Conservation (phyloP, 2,888 invertebrate genomes). For the Eledona agricola region DNA sequence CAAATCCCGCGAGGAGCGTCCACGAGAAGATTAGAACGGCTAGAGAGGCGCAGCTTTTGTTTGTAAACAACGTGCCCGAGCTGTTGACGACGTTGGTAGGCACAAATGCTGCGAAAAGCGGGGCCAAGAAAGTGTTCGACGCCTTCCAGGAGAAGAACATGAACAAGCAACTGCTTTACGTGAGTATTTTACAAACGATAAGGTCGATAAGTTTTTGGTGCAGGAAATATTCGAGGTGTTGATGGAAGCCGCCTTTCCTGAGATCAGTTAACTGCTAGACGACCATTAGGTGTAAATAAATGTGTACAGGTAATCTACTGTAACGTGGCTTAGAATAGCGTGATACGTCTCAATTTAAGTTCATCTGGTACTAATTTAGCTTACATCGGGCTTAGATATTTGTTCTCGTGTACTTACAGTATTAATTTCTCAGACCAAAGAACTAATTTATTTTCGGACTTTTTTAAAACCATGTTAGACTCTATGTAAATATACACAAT, state of each 20-base stretch:
- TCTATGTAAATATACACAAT: slow-evolving; percentile 13
- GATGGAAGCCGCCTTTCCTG: slow-evolving; percentile 66
- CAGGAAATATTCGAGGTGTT: slow-evolving; percentile 66
- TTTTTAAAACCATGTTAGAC: slow-evolving; percentile 2
- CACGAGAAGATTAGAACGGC: slow-evolving; percentile 76
- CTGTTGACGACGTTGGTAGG: slow-evolving; percentile 86
- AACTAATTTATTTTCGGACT: slow-evolving; percentile 13
- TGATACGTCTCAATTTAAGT: too few relatives aligned
- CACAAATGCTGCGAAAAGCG: slow-evolving; percentile 82
- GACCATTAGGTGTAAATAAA: slow-evolving; percentile 25
- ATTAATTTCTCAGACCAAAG: slow-evolving; percentile 13
- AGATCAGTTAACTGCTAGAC: slow-evolving; percentile 53
- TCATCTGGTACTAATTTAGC: too few relatives aligned
- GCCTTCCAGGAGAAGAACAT: slow-evolving; percentile 84
- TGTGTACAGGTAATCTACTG: slow-evolving; percentile 21
- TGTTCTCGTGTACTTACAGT: slow-evolving; percentile 1
- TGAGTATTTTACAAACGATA: slow-evolving; percentile 64
- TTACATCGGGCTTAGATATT: slow-evolving; percentile 8
- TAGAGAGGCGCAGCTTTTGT: slow-evolving; percentile 72
- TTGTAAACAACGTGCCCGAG: slow-evolving; percentile 79
- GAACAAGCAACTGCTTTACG: slow-evolving; percentile 92
- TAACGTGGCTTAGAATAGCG: too few relatives aligned
- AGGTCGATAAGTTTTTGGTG: slow-evolving; percentile 44
- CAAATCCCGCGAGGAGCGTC: slow-evolving; percentile 65
- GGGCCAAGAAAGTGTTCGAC: slow-evolving; percentile 86